phyloP scores from a whole-genome alignment of 2,888 invertebrate species.

The Ennomos quercinarius region DNA sequence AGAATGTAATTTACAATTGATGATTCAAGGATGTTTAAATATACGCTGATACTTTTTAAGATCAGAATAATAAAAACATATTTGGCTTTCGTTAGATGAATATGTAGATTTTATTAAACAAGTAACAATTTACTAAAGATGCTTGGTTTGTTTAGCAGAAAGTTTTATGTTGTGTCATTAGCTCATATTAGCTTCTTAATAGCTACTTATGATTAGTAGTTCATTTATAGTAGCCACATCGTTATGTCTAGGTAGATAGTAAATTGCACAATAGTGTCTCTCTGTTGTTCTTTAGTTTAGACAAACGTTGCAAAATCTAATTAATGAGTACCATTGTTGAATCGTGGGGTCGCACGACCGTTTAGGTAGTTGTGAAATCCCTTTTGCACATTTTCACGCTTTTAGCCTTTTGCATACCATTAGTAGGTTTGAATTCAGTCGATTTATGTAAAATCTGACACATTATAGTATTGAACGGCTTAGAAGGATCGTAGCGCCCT shows the following conservation, averaged over 20 bases:
- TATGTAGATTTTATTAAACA: no score
- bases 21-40: no score
- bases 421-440: background rate
- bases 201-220: background rate
- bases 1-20: no score
- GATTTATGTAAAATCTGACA: no score
- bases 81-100: no score
- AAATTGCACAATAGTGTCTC: constrained; percentile 32
- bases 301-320: constrained; percentile 35
- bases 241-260: constrained; percentile 20
- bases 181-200: constrained; percentile 9
- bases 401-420: constrained; percentile 23
- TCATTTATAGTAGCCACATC: no score
- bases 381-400: constrained; percentile 33
- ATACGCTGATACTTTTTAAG: no score
- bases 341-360: constrained; percentile 37
- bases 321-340: constrained; percentile 42
- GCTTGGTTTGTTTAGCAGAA: no score
- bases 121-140: no score
- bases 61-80: no score
- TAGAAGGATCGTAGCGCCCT: no score
- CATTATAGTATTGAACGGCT: no score
- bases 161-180: background rate
- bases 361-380: constrained; percentile 38
- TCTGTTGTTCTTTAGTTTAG: constrained; percentile 31